These are phyloP conservation scores for Alectura lathami DNA, from an alignment of 2,113 vertebrate species.

Conservation along the genomic window DNA sequence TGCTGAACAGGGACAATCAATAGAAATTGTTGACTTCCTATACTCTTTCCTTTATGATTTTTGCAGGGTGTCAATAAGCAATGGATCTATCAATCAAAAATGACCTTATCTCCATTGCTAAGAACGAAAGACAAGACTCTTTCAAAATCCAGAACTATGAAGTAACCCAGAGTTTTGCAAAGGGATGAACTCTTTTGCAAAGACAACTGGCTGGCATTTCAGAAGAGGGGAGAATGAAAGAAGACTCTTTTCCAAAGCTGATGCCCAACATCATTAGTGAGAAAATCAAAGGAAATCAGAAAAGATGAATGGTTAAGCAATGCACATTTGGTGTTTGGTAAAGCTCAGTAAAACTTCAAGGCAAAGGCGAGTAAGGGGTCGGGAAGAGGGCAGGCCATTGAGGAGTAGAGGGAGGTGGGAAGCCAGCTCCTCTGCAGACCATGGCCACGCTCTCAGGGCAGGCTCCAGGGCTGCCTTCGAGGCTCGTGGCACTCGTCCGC, in stretches of 20 bases:
- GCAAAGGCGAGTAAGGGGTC: not conserved
- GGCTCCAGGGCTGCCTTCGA: not conserved
- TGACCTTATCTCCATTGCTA: too few relatives aligned
- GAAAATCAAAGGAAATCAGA: not conserved
- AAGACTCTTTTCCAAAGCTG: not conserved
- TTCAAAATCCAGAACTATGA: too few relatives aligned
- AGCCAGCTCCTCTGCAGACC: not conserved
- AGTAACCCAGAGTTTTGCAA: too few relatives aligned
- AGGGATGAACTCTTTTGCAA: not conserved
- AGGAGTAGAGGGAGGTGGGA: not conserved
- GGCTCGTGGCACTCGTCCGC: not conserved
- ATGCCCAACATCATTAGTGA: not conserved
- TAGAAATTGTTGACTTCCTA: too few relatives aligned
- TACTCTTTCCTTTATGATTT: too few relatives aligned
- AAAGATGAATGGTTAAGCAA: not conserved
- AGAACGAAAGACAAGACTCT: too few relatives aligned
- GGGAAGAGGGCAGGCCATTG: not conserved
- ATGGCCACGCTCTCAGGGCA: not conserved
- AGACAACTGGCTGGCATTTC: too few relatives aligned
- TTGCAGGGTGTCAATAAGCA: too few relatives aligned
- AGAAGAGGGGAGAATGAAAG: not conserved
- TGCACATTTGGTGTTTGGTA: not conserved
- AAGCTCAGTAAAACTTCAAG: not conserved
- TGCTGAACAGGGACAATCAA: too few relatives aligned
- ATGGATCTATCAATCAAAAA: too few relatives aligned